Percentiles rank a stretch among this genome's conserved stretches.
phyloP scores from a whole-genome alignment of 2,797 vertebrate species.

The Danio choprae region DNA sequence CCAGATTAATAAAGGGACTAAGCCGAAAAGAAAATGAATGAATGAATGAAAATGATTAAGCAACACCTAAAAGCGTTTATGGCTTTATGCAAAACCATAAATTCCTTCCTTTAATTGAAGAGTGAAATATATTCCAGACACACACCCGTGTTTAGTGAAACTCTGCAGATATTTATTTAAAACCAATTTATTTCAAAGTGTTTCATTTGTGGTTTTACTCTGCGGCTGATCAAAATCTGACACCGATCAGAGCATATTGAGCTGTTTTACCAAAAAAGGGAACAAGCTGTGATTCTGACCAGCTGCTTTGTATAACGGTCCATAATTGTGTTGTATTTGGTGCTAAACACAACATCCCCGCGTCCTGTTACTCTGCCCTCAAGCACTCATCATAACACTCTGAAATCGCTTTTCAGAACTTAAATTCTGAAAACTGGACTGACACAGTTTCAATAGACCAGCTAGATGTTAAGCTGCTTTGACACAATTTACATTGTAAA shows the following conservation, averaged over 20 bases:
- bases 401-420: too few relatives aligned
- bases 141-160: not conserved
- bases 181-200: not conserved
- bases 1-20: too few relatives aligned
- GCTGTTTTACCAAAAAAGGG: slow-evolving; percentile 20
- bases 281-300: not conserved
- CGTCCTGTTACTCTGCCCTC: not conserved
- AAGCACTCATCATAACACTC: not conserved
- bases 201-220: not conserved
- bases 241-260: not conserved
- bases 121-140: not conserved
- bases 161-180: not conserved
- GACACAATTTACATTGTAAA: too few relatives aligned
- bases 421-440: too few relatives aligned
- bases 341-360: slow-evolving; percentile 9
- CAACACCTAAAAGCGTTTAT: not conserved
- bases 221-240: not conserved
- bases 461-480: too few relatives aligned
- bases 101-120: not conserved
- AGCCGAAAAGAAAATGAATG: too few relatives aligned
- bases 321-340: slow-evolving; percentile 17
- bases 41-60: not conserved
- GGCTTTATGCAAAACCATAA: not conserved
- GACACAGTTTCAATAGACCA: too few relatives aligned
- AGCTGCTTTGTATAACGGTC: slow-evolving; percentile 29